These are phyloP conservation scores for Gymnopithys bicolor DNA, from an alignment of 2,797 vertebrate genomes.

Conservation along the genomic window DNA sequence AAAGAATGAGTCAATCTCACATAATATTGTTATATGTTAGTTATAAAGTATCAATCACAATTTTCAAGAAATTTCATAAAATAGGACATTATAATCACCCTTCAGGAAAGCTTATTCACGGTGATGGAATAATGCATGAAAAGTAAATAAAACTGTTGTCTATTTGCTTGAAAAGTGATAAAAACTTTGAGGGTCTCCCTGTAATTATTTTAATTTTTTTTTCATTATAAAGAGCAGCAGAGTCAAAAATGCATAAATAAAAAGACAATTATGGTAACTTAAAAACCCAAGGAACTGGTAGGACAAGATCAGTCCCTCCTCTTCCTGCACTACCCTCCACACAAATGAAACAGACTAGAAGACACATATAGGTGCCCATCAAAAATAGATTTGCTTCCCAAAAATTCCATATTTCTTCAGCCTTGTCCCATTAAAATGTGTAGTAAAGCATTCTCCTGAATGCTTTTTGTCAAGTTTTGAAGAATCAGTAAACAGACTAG, in stretches of 20 bases:
- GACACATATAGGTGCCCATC: fast-evolving
- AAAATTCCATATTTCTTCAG: background rate
- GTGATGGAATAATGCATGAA: background rate
- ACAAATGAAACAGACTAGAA: background rate
- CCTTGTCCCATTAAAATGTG: background rate
- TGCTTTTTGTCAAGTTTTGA: background rate
- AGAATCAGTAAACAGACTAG: background rate
- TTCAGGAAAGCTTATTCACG: background rate
- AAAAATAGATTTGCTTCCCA: background rate
- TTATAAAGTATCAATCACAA: constrained; percentile 33
- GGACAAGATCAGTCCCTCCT: background rate
- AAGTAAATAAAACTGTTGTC: background rate
- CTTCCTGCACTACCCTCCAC: background rate
- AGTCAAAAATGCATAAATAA: background rate
- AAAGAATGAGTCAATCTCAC: background rate
- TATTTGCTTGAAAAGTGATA: background rate
- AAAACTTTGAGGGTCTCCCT: background rate
- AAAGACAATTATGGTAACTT: background rate
- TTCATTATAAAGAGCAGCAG: background rate
- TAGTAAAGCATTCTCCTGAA: background rate
- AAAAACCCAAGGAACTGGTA: fast-evolving
- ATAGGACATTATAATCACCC: background rate
- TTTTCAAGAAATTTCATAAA: constrained; percentile 6
- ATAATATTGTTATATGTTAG: background rate
- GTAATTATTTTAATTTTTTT: background rate